These are phyloP conservation scores for Tethea ocularis DNA, from an alignment of 2,888 invertebrate species.

Conservation along the genomic window DNA sequence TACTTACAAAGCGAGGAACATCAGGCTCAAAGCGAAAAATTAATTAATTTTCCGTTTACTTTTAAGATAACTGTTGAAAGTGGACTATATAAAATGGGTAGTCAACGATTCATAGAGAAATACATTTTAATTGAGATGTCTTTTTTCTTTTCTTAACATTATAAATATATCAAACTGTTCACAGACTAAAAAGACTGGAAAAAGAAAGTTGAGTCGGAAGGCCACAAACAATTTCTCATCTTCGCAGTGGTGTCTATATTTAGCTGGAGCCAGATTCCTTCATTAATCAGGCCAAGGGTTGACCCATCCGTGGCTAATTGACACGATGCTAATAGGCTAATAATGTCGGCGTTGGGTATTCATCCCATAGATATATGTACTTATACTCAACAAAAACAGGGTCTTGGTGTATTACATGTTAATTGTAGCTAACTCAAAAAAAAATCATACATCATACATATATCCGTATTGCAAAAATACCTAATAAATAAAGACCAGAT, in stretches of 20 bases:
- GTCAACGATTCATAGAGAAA: too few relatives aligned
- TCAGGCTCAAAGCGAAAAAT: background rate
- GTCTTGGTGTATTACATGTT: background rate
- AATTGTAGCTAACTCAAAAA: background rate
- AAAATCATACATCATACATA: too few relatives aligned
- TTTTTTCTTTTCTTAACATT: background rate
- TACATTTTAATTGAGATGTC: background rate
- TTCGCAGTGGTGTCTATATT: background rate
- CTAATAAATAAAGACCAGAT: too few relatives aligned
- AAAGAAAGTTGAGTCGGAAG: too few relatives aligned
- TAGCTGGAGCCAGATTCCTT: constrained; percentile 11
- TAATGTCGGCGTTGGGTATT: constrained; percentile 13
- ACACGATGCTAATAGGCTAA: constrained; percentile 25
- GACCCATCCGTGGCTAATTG: constrained; percentile 38
- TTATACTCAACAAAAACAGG: background rate
- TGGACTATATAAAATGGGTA: background rate
- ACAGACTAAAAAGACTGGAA: too few relatives aligned
- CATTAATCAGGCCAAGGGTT: constrained; percentile 52
- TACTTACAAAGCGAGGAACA: background rate
- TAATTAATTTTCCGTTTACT: background rate
- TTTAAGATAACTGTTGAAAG: background rate
- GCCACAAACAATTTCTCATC: background rate
- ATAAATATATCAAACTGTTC: too few relatives aligned
- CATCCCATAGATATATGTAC: background rate
- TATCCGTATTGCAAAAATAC: too few relatives aligned